Base-by-base conservation (phyloP, 1,140 invertebrate species). In the Leptoteleia sp. region DNA sequence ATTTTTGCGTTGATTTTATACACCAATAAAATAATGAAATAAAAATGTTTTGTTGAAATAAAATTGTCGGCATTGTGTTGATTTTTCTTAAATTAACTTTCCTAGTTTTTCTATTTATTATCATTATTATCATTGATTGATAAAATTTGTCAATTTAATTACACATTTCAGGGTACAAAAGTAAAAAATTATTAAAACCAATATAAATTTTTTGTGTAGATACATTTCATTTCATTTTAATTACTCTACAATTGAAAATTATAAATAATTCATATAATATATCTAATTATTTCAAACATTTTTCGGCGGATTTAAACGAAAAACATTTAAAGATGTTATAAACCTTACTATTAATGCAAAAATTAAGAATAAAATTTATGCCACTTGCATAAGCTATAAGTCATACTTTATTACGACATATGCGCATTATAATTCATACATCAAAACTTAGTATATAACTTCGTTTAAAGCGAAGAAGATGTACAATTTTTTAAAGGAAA, bases 381-480 rank as follows among this genome's bases (percentile, higher is more conserved):
- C 50, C 40, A 22, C 11, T 40, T 15, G 17, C 37, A 33, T 70
- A 70, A 61, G 67, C 45, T 62, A 62, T 62, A 42, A 50, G 47
- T 72, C 37, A 62, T 72, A 55, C 11, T 72, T 72, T 72, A 52
- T 17, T 31, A 61, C 25, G 67, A 59, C 54, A 61, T 62, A 40
- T 35, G 47, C 45, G 22, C 61, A 35, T 47, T 61, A 72, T 72
- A 35, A 72, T 72, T 72, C 68, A 22, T 54, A 62, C 68, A 62
- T 72, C 47, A 72, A 72, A 72, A 72, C 38, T 55, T n/a, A n/a
- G n/a, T n/a, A n/a, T n/a, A n/a, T n/a, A n/a, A n/a, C n/a, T n/a
- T n/a, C n/a, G n/a, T n/a, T n/a, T n/a, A n/a, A n/a, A n/a, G n/a
- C n/a, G n/a, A n/a, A n/a, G n/a, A n/a, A n/a, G n/a, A n/a, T n/a